phyloP scores from a whole-genome alignment of 2,888 invertebrate species.

The Podotricha telesiphe region DNA sequence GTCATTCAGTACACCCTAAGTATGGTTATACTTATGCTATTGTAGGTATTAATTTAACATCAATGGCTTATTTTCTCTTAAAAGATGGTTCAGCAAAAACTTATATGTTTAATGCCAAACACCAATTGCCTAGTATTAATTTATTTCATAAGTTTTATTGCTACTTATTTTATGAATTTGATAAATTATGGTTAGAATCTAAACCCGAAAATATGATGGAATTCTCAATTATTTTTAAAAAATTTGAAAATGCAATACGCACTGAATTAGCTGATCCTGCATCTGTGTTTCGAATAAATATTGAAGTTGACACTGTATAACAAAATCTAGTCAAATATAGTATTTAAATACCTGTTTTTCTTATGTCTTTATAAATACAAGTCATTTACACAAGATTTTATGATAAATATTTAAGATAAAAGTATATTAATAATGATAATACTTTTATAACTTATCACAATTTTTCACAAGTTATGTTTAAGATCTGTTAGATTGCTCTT shows the following conservation, averaged over 20 bases:
- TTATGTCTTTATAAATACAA: slow-evolving; percentile 16
- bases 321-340: slow-evolving; percentile 35
- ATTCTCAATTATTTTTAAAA: slow-evolving; percentile 93
- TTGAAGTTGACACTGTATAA: slow-evolving; percentile 87
- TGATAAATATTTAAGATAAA: neutral
- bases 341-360: slow-evolving; percentile 19
- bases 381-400: slow-evolving; percentile 11
- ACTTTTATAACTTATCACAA: slow-evolving; percentile 5
- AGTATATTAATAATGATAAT: neutral
- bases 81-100: slow-evolving; percentile 92
- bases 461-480: neutral
- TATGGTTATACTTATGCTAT: slow-evolving; percentile 96
- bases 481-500: neutral
- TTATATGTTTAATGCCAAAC: slow-evolving; percentile 93
- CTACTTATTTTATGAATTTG: slow-evolving; percentile 96
- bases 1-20: slow-evolving; percentile 94
- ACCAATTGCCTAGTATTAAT: slow-evolving; percentile 85
- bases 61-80: slow-evolving; percentile 92
- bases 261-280: slow-evolving; percentile 86
- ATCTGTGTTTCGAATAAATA: slow-evolving; percentile 90
- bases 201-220: slow-evolving; percentile 98
- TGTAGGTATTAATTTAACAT: slow-evolving; percentile 97
- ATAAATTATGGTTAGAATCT: slow-evolving; percentile 95
- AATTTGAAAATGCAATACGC: slow-evolving; percentile 91
- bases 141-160: slow-evolving; percentile 97